A percentile compares a stretch with the other conserved stretches of the same genome.
Evolutionary conservation across 1,140 invertebrate species (phyloP).

Genomic region (Coenobita brevimanus): DNA sequence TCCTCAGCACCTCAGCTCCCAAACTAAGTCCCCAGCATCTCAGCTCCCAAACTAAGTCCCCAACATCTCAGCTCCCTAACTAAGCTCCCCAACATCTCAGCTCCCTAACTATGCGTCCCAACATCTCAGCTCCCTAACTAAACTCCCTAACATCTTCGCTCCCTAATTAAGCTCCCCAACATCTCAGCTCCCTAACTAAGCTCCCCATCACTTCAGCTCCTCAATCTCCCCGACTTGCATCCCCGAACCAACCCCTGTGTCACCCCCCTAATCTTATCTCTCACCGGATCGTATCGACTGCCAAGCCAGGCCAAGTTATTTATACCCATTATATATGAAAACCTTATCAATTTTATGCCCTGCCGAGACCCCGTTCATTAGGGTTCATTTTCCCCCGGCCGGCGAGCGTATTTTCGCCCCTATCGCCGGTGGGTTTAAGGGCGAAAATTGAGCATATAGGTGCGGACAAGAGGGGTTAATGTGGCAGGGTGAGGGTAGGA

Average conservation of each 20-base stretch:
- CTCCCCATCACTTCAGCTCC: too few relatives aligned
- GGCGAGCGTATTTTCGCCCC: not conserved
- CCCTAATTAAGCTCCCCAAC: too few relatives aligned
- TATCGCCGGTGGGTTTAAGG: not conserved
- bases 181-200: too few relatives aligned
- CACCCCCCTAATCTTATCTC: too few relatives aligned
- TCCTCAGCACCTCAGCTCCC: too few relatives aligned
- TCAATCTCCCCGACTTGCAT: too few relatives aligned
- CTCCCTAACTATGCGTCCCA: not conserved
- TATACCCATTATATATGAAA: slow-evolving; percentile 45
- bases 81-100: not conserved
- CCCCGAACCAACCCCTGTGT: too few relatives aligned
- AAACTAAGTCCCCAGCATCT: too few relatives aligned
- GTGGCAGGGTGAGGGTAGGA: slow-evolving; percentile 14
- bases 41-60: too few relatives aligned
- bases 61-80: not conserved
- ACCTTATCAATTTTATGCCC: slow-evolving; percentile 54
- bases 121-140: too few relatives aligned
- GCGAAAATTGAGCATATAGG: not conserved
- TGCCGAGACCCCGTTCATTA: slow-evolving; percentile 31
- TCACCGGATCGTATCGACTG: not conserved
- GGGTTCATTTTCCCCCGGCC: slow-evolving; percentile 15
- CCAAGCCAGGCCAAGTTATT: not conserved
- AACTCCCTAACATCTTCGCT: too few relatives aligned
- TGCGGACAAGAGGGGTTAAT: not conserved